Evolutionary conservation across 2,888 invertebrate species (phyloP).

Genomic region (Tenthredo notha): DNA sequence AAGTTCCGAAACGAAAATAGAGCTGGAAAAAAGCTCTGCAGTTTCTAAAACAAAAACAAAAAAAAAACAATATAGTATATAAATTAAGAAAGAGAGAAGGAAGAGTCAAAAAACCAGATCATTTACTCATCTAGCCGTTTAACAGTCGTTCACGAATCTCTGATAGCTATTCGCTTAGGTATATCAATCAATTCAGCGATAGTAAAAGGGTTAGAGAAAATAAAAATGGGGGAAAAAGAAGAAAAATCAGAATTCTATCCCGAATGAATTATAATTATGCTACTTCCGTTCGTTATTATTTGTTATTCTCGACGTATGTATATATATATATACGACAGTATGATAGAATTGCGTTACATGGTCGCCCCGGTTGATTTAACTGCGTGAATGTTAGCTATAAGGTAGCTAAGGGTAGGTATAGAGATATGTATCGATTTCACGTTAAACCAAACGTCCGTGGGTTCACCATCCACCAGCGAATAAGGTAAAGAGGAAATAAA

Average conservation of each 20-base stretch:
- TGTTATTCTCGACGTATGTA: background rate
- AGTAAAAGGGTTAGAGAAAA: background rate
- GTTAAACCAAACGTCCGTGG: constrained; percentile 34
- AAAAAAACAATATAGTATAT: background rate
- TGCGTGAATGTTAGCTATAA: background rate
- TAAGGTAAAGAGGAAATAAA: constrained; percentile 47
- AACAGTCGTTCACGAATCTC: background rate
- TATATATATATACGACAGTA: background rate
- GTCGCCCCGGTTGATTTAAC: background rate
- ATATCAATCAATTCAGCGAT: no score
- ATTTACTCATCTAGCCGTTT: background rate
- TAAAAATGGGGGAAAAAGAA: background rate
- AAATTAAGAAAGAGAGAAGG: background rate
- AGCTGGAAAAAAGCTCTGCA: background rate
- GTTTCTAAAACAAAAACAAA: background rate
- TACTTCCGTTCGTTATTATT: background rate
- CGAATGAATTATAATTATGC: background rate
- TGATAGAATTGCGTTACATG: background rate
- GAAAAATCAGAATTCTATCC: background rate
- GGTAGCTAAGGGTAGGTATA: background rate
- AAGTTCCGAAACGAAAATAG: constrained; percentile 12
- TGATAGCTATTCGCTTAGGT: background rate
- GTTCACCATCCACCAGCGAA: constrained; percentile 2
- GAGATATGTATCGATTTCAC: constrained; percentile 42
- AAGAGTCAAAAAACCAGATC: background rate